Conservation (phyloP, 2,797 vertebrate genomes). For the Menidia menidia region DNA sequence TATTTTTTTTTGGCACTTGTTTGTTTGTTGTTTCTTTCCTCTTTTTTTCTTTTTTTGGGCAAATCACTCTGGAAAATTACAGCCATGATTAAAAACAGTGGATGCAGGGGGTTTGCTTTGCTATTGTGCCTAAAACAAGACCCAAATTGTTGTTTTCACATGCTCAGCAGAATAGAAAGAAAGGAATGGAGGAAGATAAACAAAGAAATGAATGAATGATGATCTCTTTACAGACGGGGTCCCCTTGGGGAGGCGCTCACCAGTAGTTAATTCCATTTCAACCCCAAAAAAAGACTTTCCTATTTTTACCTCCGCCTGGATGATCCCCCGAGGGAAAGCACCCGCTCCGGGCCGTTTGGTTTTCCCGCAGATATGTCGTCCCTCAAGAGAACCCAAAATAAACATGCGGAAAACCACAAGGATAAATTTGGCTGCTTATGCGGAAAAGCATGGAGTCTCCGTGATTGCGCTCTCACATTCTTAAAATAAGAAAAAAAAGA, state of each 20-base stretch:
- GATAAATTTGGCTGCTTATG: slow-evolving; percentile 81
- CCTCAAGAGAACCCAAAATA: slow-evolving; percentile 82
- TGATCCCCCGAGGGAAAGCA: slow-evolving; percentile 81
- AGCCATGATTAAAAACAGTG: slow-evolving; percentile 38
- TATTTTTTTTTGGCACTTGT: too few relatives aligned
- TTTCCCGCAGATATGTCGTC: slow-evolving; percentile 81
- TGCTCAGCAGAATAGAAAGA: slow-evolving; percentile 19
- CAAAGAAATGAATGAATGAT: slow-evolving; percentile 56
- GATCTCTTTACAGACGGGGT: slow-evolving; percentile 47
- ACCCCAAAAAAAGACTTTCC: slow-evolving; percentile 70
- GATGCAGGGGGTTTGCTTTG: slow-evolving; percentile 33
- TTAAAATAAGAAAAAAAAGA: slow-evolving; percentile 37
- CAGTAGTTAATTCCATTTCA: slow-evolving; percentile 68
- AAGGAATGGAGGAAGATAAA: slow-evolving; percentile 35
- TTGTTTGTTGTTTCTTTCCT: neutral
- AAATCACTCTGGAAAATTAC: slow-evolving; percentile 53
- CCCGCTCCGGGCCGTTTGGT: slow-evolving; percentile 75
- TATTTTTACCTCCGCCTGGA: slow-evolving; percentile 77
- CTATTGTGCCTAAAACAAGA: slow-evolving; percentile 56
- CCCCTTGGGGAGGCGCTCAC: slow-evolving; percentile 66
- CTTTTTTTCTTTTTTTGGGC: slow-evolving; percentile 10
- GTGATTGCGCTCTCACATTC: slow-evolving; percentile 75
- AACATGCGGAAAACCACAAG: slow-evolving; percentile 79
- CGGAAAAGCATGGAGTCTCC: slow-evolving; percentile 78
- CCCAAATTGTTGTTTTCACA: slow-evolving; percentile 59